Evolutionary conservation across 2,888 invertebrate species (phyloP).

Genomic region (Luperina testacea): DNA sequence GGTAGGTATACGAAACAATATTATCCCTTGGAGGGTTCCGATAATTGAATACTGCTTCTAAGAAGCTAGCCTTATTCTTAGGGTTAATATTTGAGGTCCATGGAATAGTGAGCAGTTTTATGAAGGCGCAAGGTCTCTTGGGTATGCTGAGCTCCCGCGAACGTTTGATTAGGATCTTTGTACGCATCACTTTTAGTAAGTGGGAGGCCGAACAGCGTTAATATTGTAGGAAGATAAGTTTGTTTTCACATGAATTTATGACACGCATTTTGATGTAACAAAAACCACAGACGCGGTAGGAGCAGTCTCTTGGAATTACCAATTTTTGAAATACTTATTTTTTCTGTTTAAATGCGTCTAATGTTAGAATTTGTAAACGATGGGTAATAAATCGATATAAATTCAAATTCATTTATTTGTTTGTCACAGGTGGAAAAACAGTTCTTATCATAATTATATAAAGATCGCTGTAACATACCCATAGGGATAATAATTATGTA

Average conservation of each 20-base stretch:
- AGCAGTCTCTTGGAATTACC: neutral
- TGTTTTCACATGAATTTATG: conserved; percentile 17
- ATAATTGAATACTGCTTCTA: conserved; percentile 63
- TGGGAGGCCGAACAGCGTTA: conserved; percentile 18
- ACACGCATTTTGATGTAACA: neutral
- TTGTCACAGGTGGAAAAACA: no score
- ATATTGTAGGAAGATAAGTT: conserved; percentile 28
- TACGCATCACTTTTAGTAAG: conserved; percentile 50
- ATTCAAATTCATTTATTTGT: no score
- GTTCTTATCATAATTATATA: no score
- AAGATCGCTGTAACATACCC: no score
- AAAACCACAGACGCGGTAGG: neutral
- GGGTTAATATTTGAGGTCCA: conserved; percentile 52
- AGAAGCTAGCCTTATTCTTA: conserved; percentile 40
- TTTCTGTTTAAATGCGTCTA: neutral
- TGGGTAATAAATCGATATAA: neutral
- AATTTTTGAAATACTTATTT: neutral
- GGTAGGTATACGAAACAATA: conserved; percentile 54
- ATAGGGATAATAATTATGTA: neutral
- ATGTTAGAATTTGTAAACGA: neutral
- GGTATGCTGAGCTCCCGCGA: conserved; percentile 38
- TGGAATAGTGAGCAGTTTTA: conserved; percentile 57
- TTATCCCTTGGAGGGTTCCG: conserved; percentile 53
- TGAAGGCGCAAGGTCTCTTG: conserved; percentile 50
- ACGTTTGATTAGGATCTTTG: conserved; percentile 62